These are phyloP conservation scores for Taurulus bubalis DNA, from an alignment of 2,113 vertebrate species.

Conservation along the genomic window DNA sequence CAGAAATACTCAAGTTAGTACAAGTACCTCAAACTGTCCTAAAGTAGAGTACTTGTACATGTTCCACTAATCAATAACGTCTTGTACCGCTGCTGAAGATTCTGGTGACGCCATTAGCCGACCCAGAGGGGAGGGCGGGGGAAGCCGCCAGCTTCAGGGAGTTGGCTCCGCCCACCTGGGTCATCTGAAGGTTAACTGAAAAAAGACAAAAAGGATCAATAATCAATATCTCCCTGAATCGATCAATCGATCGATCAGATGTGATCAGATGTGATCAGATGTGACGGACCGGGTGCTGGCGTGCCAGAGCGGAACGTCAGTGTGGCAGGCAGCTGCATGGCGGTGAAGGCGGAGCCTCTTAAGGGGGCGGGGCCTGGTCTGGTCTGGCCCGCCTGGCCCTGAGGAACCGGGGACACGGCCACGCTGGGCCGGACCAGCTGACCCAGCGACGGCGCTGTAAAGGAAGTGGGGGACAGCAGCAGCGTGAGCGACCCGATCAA, in stretches of 20 bases:
- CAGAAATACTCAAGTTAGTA: too few species aligned
- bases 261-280: neutral
- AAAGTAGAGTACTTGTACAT: too few species aligned
- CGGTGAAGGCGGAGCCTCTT: constrained; percentile 82
- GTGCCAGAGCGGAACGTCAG: constrained; percentile 88
- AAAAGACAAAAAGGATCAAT: constrained; percentile 1
- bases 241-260: fast-evolving
- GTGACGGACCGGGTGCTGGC: constrained; percentile 72
- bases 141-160: constrained; percentile 57
- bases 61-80: neutral
- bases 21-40: too few species aligned
- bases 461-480: neutral
- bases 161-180: constrained; percentile 39
- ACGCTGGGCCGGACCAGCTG: constrained; percentile 88
- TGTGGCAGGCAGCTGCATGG: constrained; percentile 89
- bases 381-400: constrained; percentile 63
- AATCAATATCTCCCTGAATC: neutral
- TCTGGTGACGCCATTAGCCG: constrained; percentile 58
- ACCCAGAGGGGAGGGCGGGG: constrained; percentile 43
- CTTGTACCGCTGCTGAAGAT: constrained; percentile 17
- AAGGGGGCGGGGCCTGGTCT: constrained; percentile 74
- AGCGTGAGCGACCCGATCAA: neutral
- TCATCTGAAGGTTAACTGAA: constrained; percentile 64
- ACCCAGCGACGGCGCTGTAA: constrained; percentile 56
- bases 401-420: constrained; percentile 86